phyloP scores from a whole-genome alignment of 2,113 vertebrate genomes.

The Mixornis gularis region DNA sequence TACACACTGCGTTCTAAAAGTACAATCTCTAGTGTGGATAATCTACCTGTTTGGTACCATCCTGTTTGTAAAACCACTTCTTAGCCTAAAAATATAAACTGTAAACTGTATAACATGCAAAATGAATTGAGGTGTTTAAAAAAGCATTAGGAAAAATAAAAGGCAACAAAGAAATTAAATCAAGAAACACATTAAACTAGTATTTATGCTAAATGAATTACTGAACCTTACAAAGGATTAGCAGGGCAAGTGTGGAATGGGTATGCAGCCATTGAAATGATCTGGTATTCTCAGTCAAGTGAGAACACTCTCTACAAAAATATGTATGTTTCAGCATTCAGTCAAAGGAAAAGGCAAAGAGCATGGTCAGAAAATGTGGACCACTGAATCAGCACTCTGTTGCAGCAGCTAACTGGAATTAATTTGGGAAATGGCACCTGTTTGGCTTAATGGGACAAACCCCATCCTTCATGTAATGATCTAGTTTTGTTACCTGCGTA shows the following conservation, averaged over 20 bases:
- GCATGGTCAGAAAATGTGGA: slow-evolving; percentile 42
- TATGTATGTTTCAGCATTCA: slow-evolving; percentile 39
- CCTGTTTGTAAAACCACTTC: slow-evolving; percentile 70
- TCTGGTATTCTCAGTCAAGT: slow-evolving; percentile 38
- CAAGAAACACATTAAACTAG: slow-evolving; percentile 44
- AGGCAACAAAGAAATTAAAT: slow-evolving; percentile 50
- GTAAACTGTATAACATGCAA: slow-evolving; percentile 74
- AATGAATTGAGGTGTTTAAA: slow-evolving; percentile 68
- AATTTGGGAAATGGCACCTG: slow-evolving; percentile 33
- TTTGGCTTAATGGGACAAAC: slow-evolving; percentile 16
- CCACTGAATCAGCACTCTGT: slow-evolving; percentile 35
- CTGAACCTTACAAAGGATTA: slow-evolving; percentile 42
- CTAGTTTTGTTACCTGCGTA: not conserved
- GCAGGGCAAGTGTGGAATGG: slow-evolving; percentile 47
- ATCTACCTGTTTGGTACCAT: slow-evolving; percentile 74
- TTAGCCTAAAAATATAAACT: slow-evolving; percentile 72
- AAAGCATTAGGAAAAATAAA: slow-evolving; percentile 60
- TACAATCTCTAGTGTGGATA: slow-evolving; percentile 74
- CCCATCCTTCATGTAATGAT: not conserved
- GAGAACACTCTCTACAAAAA: slow-evolving; percentile 27
- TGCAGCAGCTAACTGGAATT: slow-evolving; percentile 35
- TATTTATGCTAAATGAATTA: slow-evolving; percentile 54
- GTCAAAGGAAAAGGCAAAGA: slow-evolving; percentile 47
- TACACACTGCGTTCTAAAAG: slow-evolving; percentile 73
- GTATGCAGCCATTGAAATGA: slow-evolving; percentile 26